Evolutionary conservation across 2,888 invertebrate genomes (phyloP).

Genomic region (Conops quadrifasciatus): DNA sequence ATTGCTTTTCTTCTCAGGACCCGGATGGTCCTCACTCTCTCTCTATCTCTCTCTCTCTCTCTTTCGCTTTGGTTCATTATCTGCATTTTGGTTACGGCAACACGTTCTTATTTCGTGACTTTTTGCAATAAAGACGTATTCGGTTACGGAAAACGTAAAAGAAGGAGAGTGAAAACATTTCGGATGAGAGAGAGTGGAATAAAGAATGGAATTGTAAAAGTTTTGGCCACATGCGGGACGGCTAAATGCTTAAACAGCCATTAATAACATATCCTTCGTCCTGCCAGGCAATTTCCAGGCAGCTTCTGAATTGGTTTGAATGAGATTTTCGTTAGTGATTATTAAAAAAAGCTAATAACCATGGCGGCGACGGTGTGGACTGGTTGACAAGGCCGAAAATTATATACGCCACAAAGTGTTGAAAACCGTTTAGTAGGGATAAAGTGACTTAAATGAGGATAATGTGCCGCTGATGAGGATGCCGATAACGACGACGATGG

Average conservation of each 20-base stretch:
- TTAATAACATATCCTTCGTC: neutral
- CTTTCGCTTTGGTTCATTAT: slow-evolving; percentile 51
- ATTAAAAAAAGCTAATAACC: neutral
- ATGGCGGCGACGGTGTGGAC: too few relatives aligned
- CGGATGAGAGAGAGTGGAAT: neutral
- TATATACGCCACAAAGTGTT: neutral
- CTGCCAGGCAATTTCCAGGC: neutral
- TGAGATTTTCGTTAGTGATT: neutral
- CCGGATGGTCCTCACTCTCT: neutral
- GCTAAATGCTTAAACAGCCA: neutral
- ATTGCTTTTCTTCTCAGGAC: neutral
- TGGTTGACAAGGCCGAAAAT: too few relatives aligned
- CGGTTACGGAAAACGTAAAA: neutral
- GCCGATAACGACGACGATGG: too few relatives aligned
- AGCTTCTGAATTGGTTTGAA: neutral
- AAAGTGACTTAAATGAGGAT: too few relatives aligned
- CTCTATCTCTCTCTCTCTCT: neutral
- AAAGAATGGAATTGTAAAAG: neutral
- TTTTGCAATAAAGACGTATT: slow-evolving; percentile 51
- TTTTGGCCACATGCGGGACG: neutral
- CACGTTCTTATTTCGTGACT: slow-evolving; percentile 55
- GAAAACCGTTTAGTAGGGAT: neutral
- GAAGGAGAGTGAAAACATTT: neutral
- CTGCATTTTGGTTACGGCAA: slow-evolving; percentile 52
- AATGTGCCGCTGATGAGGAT: too few relatives aligned